phyloP scores from a whole-genome alignment of 2,113 vertebrate species.

The Carollia perspicillata region DNA sequence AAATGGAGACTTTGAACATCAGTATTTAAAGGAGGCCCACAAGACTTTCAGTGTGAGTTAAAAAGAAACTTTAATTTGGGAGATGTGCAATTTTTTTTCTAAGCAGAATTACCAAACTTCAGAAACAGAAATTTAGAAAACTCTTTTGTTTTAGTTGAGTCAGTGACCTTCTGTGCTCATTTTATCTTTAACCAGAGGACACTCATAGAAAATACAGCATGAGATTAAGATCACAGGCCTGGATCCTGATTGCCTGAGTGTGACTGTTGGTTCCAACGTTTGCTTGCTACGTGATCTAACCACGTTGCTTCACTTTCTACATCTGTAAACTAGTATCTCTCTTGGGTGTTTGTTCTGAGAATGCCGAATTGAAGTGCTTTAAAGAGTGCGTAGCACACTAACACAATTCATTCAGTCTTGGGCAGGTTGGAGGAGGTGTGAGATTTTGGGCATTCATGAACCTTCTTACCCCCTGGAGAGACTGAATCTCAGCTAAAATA shows the following conservation, averaged over 20 bases:
- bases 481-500: conserved; percentile 65
- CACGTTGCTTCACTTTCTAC: neutral
- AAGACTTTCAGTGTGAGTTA: neutral
- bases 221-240: neutral
- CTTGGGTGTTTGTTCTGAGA: neutral
- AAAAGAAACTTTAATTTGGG: neutral
- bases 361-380: neutral
- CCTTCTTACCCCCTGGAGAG: conserved; percentile 42
- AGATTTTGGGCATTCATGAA: neutral
- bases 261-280: neutral
- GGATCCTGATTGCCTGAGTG: neutral
- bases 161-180: neutral
- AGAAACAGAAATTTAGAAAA: neutral
- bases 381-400: neutral
- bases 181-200: neutral
- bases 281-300: neutral
- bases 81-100: neutral
- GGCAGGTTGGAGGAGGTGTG: neutral
- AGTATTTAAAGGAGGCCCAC: neutral
- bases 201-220: neutral
- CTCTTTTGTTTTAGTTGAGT: neutral
- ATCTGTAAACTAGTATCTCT: neutral
- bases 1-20: neutral
- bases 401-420: neutral
- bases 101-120: neutral